Evolutionary conservation across 2,113 vertebrate genomes (phyloP).

Genomic region (Sylvicapra grimmia): DNA sequence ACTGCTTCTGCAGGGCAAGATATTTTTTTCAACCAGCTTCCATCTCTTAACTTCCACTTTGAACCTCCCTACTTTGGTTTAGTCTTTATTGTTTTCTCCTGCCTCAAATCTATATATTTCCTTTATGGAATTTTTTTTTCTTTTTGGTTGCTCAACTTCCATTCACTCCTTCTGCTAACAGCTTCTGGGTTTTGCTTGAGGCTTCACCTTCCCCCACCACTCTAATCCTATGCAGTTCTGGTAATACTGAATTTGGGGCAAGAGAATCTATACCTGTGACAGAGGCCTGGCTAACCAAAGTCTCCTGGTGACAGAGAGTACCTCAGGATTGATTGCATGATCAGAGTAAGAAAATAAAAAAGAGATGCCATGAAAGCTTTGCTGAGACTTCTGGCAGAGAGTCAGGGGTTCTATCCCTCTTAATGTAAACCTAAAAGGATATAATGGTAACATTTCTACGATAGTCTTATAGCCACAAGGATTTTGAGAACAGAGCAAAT

Average conservation of each 20-base stretch:
- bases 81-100: not conserved
- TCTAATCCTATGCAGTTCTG: not conserved
- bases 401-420: not conserved
- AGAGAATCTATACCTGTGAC: not conserved
- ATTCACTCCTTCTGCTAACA: not conserved
- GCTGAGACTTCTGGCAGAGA: not conserved
- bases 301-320: not conserved
- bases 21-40: not conserved
- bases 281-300: not conserved
- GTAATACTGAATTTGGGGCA: not conserved
- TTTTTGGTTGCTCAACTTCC: not conserved
- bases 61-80: not conserved
- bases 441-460: not conserved
- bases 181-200: not conserved
- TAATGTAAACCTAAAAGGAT: not conserved
- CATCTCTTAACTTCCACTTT: not conserved
- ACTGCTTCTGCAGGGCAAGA: not conserved
- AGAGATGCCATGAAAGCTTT: not conserved
- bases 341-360: not conserved
- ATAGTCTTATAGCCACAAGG: not conserved
- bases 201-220: not conserved
- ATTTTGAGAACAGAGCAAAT: not conserved
- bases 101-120: not conserved
- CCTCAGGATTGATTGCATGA: not conserved
- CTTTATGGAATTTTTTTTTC: not conserved